These are phyloP conservation scores for Eurystomus gularis DNA, from an alignment of 2,113 vertebrate species.

Conservation along the genomic window DNA sequence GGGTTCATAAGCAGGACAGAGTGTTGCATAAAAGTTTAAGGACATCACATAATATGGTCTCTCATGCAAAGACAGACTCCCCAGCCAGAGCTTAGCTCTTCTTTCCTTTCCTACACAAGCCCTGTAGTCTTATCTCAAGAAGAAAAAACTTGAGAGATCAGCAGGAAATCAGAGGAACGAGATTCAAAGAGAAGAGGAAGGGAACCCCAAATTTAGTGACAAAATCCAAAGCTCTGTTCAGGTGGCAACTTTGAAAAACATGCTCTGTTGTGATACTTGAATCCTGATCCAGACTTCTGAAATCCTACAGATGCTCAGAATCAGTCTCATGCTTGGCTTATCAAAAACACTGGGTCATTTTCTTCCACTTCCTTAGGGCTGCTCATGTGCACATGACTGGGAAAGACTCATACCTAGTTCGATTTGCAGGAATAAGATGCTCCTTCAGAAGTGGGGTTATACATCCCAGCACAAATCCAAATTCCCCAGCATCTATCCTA, in stretches of 20 bases:
- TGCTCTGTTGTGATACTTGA: neutral
- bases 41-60: neutral
- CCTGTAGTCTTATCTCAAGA: neutral
- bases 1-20: neutral
- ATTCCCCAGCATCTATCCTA: neutral
- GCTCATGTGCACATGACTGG: neutral
- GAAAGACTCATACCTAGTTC: neutral
- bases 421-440: neutral
- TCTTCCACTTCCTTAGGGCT: neutral
- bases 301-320: neutral
- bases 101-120: neutral
- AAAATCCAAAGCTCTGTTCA: neutral
- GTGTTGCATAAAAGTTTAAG: neutral
- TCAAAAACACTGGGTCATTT: neutral
- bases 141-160: neutral
- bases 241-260: neutral
- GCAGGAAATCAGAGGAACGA: neutral
- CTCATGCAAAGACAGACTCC: neutral
- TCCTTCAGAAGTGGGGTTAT: neutral
- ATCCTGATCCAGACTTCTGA: neutral
- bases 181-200: neutral
- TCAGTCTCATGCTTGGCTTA: neutral
- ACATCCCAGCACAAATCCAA: neutral
- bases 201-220: neutral
- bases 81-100: neutral